phyloP scores from a whole-genome alignment of 2,113 vertebrate species.

The Scytalopus superciliaris region DNA sequence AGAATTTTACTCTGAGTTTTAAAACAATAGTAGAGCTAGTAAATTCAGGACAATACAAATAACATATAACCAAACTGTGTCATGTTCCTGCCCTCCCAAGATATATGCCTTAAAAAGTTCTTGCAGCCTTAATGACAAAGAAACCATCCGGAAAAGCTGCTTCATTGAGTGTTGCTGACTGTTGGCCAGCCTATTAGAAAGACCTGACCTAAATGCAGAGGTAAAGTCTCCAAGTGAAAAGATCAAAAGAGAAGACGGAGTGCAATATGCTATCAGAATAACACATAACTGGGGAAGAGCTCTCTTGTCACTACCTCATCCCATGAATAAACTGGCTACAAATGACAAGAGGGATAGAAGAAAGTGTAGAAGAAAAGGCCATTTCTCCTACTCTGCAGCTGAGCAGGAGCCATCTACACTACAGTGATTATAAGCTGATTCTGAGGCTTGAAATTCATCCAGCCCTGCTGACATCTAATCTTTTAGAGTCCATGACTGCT shows the following conservation, averaged over 20 bases:
- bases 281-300: background rate
- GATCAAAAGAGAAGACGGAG: background rate
- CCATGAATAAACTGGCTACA: background rate
- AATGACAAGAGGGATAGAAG: background rate
- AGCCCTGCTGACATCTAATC: fast-evolving
- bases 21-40: background rate
- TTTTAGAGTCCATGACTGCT: background rate
- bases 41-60: background rate
- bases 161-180: background rate
- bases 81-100: background rate
- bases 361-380: background rate
- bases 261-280: background rate
- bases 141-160: background rate
- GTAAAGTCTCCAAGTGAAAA: background rate
- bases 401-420: fast-evolving
- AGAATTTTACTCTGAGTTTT: background rate
- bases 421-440: background rate
- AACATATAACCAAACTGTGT: background rate
- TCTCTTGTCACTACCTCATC: background rate
- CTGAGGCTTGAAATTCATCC: background rate
- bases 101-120: background rate
- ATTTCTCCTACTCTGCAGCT: background rate
- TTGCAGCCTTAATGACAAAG: background rate
- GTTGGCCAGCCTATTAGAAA: background rate
- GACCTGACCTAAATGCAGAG: background rate